phyloP scores from a whole-genome alignment of 2,888 invertebrate species.

The Xestobium rufovillosum region DNA sequence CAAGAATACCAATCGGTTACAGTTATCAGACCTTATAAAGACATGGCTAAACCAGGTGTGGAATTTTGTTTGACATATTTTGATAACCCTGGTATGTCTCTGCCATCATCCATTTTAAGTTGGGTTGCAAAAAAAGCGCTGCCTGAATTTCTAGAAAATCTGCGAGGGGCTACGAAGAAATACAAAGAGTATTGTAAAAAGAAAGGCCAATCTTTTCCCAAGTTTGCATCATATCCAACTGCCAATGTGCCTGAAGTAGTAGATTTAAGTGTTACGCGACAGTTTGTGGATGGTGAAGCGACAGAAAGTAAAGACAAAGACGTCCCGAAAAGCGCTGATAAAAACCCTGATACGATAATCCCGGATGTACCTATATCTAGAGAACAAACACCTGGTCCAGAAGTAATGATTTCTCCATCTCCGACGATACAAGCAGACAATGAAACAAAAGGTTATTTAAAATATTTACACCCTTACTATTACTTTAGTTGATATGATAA shows the following conservation, averaged over 20 bases:
- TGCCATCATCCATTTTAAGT: constrained; percentile 62
- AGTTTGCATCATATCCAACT: no score
- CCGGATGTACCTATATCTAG: constrained; percentile 18
- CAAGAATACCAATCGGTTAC: constrained; percentile 80
- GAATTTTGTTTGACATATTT: constrained; percentile 83
- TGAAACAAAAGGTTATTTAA: constrained; percentile 46
- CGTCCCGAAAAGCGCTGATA: constrained; percentile 13
- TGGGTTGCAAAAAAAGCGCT: constrained; percentile 73
- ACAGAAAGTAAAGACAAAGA: background rate
- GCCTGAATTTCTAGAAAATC: constrained; percentile 65
- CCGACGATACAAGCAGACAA: constrained; percentile 28
- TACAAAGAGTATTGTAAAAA: constrained; percentile 49
- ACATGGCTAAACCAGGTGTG: constrained; percentile 57
- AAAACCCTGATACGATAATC: constrained; percentile 29
- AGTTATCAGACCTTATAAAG: constrained; percentile 66
- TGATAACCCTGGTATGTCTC: constrained; percentile 75
- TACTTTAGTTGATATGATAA: constrained; percentile 45
- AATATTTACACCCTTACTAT: constrained; percentile 51
- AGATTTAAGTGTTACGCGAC: no score
- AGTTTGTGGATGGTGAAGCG: background rate
- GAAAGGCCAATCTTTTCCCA: constrained; percentile 24
- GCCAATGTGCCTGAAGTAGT: no score
- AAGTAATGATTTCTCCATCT: constrained; percentile 26
- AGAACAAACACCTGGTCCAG: constrained; percentile 9
- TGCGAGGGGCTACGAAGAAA: constrained; percentile 60